Evolutionary conservation across 2,797 vertebrate species (phyloP).

Genomic region (Danio aesculapii): DNA sequence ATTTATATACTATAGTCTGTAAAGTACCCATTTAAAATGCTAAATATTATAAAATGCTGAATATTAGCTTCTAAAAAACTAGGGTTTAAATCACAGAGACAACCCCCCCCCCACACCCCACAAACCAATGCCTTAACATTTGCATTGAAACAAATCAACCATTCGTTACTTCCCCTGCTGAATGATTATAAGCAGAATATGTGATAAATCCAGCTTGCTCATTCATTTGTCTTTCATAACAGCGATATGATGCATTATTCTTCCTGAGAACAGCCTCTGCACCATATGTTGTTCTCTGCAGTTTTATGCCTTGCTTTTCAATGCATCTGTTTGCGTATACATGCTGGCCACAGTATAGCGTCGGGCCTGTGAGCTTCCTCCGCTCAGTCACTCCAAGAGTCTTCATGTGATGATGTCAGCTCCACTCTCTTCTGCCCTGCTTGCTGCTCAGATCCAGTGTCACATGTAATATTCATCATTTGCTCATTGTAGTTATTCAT

Average conservation of each 20-base stretch:
- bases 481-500: conserved; percentile 54
- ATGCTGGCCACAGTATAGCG: conserved; percentile 37
- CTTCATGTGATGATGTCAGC: conserved; percentile 56
- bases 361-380: conserved; percentile 25
- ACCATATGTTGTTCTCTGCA: conserved; percentile 39
- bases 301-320: conserved; percentile 37
- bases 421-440: conserved; percentile 57
- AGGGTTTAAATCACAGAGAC: neutral
- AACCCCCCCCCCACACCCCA: no score
- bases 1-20: no score
- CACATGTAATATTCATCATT: conserved; percentile 63
- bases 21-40: neutral
- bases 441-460: conserved; percentile 64
- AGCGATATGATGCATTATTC: conserved; percentile 8
- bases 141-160: conserved; percentile 9
- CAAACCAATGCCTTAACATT: no score
- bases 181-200: conserved; percentile 7
- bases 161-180: neutral
- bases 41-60: neutral
- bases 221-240: conserved; percentile 14
- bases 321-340: conserved; percentile 46
- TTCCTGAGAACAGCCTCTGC: neutral
- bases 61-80: neutral
- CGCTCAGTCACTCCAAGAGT: conserved; percentile 34
- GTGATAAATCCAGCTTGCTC: conserved; percentile 8